Evolutionary conservation across 2,888 invertebrate genomes (phyloP).

Genomic region (Machimus atricapillus): DNA sequence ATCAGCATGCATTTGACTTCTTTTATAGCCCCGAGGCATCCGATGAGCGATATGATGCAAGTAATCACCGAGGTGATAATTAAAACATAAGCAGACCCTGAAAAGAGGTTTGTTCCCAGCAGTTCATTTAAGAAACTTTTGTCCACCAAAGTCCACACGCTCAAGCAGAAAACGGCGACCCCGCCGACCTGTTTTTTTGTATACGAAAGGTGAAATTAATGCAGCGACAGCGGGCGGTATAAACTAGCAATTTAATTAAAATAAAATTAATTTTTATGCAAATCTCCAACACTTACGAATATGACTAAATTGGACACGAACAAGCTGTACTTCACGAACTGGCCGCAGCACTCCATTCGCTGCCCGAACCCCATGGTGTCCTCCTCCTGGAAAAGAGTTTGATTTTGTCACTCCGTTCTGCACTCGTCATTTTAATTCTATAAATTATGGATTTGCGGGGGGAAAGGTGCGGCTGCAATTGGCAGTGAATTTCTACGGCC

Average conservation of each 20-base stretch:
- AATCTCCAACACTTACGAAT: conserved; percentile 72
- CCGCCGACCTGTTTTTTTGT: conserved; percentile 74
- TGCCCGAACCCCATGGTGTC: conserved; percentile 75
- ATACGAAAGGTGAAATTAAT: background rate
- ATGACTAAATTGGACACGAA: conserved; percentile 84
- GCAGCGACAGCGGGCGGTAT: background rate
- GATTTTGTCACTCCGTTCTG: background rate
- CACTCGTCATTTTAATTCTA: background rate
- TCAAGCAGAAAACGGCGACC: conserved; percentile 76
- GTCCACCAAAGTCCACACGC: conserved; percentile 85
- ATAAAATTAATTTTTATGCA: background rate
- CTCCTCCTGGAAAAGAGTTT: conserved; percentile 50
- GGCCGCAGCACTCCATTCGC: conserved; percentile 88
- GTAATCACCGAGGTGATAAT: conserved; percentile 83
- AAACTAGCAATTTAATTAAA: conserved; percentile 12
- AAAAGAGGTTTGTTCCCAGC: conserved; percentile 85
- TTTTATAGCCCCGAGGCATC: conserved; percentile 91
- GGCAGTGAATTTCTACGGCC: background rate
- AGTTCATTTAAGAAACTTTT: conserved; percentile 85
- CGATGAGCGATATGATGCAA: conserved; percentile 84
- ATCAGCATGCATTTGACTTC: conserved; percentile 94
- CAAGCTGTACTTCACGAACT: conserved; percentile 85
- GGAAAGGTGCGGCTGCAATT: background rate
- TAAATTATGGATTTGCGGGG: background rate
- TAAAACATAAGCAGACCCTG: conserved; percentile 84